A percentile compares a stretch with the other conserved stretches of the same genome.
Evolutionary conservation across 2,113 vertebrate genomes (phyloP).

Genomic region (Nibea albiflora): DNA sequence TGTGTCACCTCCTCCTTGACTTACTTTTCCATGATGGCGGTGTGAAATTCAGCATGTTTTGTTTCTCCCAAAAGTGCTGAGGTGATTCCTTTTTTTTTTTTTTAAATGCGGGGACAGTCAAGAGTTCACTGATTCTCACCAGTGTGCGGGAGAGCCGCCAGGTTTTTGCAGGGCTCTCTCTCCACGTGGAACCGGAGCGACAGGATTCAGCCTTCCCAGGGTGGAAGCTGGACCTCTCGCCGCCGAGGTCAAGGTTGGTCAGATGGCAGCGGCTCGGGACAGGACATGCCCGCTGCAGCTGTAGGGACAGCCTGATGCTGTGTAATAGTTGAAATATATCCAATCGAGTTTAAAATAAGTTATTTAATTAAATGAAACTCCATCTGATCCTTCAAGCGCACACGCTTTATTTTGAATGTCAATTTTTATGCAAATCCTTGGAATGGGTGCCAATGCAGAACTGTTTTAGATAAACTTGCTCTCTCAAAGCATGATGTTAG

Average conservation of each 20-base stretch:
- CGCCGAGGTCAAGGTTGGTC: not conserved
- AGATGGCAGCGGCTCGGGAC: not conserved
- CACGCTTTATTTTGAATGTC: not conserved
- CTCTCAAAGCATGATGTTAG: not conserved
- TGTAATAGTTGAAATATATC: not conserved
- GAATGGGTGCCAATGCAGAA: not conserved
- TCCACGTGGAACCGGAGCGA: not conserved
- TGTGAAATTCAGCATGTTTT: conserved; percentile 25
- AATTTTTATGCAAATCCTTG: not conserved
- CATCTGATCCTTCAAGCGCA: no score
- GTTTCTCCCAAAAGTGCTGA: conserved; percentile 44
- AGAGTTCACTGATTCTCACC: conserved; percentile 15
- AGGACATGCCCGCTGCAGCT: not conserved
- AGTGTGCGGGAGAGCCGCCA: not conserved
- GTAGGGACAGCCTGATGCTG: not conserved
- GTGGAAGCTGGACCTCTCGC: not conserved
- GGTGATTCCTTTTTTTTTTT: conserved; percentile 12
- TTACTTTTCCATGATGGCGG: not conserved
- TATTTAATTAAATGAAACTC: no score
- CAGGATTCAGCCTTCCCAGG: not conserved
- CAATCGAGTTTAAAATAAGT: no score
- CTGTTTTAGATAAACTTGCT: conserved; percentile 4
- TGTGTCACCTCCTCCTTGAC: not conserved
- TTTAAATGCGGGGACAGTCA: not conserved
- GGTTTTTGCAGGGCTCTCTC: not conserved